Conservation (phyloP, 2,888 invertebrate genomes). For the Drosophila formosana region DNA sequence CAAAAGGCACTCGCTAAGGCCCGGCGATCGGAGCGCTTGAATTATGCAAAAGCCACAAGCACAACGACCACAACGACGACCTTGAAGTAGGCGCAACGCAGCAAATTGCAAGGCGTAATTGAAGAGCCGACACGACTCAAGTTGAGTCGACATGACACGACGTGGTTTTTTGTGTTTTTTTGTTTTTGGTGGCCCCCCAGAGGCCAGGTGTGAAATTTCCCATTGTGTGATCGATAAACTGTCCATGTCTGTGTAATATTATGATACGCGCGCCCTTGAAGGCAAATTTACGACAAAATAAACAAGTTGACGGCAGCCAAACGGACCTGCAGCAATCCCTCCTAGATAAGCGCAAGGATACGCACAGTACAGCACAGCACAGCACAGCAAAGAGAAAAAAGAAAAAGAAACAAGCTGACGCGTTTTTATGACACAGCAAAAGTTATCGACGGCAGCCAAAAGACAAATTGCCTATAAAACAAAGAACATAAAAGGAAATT, state of each 20-base stretch:
- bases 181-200: conserved; percentile 2
- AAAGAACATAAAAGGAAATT: conserved; percentile 57
- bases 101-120: conserved; percentile 34
- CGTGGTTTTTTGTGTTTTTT: background rate
- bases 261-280: conserved; percentile 66
- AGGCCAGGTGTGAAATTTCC: conserved; percentile 73
- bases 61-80: conserved; percentile 26
- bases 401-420: background rate
- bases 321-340: conserved; percentile 21
- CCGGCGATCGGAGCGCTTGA: conserved; percentile 47
- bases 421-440: conserved; percentile 63
- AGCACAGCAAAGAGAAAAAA: background rate
- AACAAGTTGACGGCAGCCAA: conserved; percentile 66
- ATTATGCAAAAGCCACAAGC: conserved; percentile 64
- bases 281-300: conserved; percentile 76
- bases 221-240: conserved; percentile 77
- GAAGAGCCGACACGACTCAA: conserved; percentile 24
- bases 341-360: conserved; percentile 64
- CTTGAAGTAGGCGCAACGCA: conserved; percentile 49
- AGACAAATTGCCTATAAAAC: conserved; percentile 72
- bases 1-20: conserved; percentile 36
- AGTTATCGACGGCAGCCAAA: conserved; percentile 54
- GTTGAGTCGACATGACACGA: conserved; percentile 13
- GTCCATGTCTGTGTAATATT: conserved; percentile 50
- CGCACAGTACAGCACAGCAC: background rate